phyloP scores from a whole-genome alignment of 1,140 invertebrate genomes.

The Telenomus remus region DNA sequence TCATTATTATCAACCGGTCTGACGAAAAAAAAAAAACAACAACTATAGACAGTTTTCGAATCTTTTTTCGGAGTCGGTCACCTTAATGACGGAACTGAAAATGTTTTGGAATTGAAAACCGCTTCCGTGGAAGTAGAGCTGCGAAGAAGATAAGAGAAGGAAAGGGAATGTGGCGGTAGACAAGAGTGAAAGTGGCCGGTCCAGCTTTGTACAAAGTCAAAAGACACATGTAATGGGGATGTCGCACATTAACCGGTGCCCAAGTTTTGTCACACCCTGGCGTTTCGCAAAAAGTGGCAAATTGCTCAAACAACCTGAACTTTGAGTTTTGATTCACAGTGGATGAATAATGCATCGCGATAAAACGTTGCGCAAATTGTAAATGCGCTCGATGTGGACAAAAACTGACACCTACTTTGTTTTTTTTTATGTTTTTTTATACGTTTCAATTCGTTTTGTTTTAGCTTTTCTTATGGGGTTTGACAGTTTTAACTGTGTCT shows the following conservation, averaged over 20 bases:
- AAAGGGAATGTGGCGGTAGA: constrained; percentile 47
- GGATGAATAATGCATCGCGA: constrained; percentile 39
- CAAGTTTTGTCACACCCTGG: constrained; percentile 30
- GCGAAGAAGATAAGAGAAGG: constrained; percentile 54
- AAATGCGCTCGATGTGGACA: constrained; percentile 5
- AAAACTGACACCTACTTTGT: too few species aligned
- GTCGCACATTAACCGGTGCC: constrained; percentile 17
- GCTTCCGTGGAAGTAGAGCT: constrained; percentile 21
- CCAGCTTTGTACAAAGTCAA: constrained; percentile 50
- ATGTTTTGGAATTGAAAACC: constrained; percentile 12
- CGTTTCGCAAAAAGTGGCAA: constrained; percentile 27
- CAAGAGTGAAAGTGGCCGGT: constrained; percentile 67
- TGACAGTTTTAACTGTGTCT: too few species aligned
- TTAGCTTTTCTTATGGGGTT: too few species aligned
- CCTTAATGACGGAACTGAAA: not conserved
- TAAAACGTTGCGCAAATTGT: constrained; percentile 20
- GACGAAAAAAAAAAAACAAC: too few species aligned
- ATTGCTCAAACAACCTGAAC: not conserved
- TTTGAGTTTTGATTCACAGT: constrained; percentile 11
- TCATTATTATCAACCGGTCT: constrained; percentile 12
- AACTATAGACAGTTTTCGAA: not conserved
- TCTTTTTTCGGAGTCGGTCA: not conserved
- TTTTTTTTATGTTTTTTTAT: too few species aligned
- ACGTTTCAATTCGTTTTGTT: too few species aligned
- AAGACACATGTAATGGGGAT: constrained; percentile 43